Percentiles rank a stretch among this genome's conserved stretches.
These are phyloP conservation scores for Raja brachyura DNA, from an alignment of 2,113 vertebrate genomes.

Conservation along the genomic window DNA sequence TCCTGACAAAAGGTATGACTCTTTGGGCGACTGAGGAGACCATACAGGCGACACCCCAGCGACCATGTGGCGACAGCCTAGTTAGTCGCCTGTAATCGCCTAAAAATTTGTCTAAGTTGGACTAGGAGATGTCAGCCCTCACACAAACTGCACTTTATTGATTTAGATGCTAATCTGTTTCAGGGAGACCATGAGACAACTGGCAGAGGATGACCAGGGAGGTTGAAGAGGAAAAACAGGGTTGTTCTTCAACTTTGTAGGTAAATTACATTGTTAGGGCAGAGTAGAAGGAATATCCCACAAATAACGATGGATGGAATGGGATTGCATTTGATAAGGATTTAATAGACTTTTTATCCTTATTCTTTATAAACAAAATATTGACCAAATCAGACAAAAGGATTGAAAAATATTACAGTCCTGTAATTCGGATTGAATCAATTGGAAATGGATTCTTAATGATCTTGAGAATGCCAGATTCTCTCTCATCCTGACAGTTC, in stretches of 20 bases:
- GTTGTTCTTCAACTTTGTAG: background rate
- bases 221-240: background rate
- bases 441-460: background rate
- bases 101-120: no score
- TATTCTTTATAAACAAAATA: background rate
- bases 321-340: background rate
- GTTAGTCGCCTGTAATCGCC: no score
- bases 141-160: background rate
- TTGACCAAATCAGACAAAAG: background rate
- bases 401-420: background rate
- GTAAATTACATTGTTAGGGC: background rate
- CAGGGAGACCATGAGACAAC: background rate
- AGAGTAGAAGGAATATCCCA: background rate
- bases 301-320: background rate
- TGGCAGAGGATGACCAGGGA: background rate
- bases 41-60: no score
- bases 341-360: background rate
- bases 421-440: background rate
- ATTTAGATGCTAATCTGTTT: background rate
- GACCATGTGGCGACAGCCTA: no score
- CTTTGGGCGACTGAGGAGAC: no score
- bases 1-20: no score
- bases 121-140: background rate
- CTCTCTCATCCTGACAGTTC: background rate
- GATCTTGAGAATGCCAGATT: background rate